Percentiles rank a stretch among this genome's conserved stretches.
phyloP scores from a whole-genome alignment of 2,797 vertebrate genomes.

The Cirrhinus molitorella region DNA sequence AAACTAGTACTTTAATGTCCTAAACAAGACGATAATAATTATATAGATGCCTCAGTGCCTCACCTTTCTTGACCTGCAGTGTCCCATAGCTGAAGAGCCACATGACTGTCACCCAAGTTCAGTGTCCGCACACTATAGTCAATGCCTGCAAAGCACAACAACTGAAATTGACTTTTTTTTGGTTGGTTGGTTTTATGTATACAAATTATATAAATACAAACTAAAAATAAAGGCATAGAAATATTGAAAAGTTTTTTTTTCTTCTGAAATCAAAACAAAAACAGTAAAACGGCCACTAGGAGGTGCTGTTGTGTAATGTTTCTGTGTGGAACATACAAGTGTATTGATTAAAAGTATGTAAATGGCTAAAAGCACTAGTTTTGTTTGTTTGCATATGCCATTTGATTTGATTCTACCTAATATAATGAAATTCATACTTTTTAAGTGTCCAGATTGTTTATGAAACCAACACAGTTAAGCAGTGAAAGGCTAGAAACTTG shows the following conservation, averaged over 20 bases:
- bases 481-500: conserved; percentile 12
- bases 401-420: neutral
- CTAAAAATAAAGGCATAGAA: neutral
- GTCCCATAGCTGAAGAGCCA: conserved; percentile 95
- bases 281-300: conserved; percentile 52
- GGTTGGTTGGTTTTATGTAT: neutral
- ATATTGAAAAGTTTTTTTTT: neutral
- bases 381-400: neutral
- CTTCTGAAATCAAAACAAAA: neutral
- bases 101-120: conserved; percentile 81
- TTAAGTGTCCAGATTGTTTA: neutral
- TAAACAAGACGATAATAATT: neutral
- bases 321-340: neutral
- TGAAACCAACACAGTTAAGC: neutral
- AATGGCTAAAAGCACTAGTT: neutral
- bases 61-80: conserved; percentile 94
- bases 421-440: neutral
- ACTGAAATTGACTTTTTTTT: neutral
- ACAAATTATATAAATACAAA: neutral
- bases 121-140: conserved; percentile 92
- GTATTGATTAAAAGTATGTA: neutral
- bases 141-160: conserved; percentile 78
- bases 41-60: conserved; percentile 9
- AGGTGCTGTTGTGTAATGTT: conserved; percentile 28
- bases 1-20: neutral